Conservation (phyloP, 2,797 vertebrate genomes). For the Schizothorax lantsangensis region DNA sequence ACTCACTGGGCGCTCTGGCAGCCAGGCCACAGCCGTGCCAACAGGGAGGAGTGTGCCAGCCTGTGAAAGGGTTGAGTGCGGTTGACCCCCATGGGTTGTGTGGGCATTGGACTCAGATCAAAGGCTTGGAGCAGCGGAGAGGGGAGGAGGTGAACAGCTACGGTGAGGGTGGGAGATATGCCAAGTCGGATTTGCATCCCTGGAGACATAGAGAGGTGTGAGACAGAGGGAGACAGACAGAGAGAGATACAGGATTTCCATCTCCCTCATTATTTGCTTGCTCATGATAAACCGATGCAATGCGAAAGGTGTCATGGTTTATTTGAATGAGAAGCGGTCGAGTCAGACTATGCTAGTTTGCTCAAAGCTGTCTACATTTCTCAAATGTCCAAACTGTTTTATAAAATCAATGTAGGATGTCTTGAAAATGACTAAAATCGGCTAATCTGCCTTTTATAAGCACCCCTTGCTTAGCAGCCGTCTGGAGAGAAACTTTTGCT, state of each 20-base stretch:
- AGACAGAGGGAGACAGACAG: slow-evolving; percentile 30
- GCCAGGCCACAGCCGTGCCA: slow-evolving; percentile 62
- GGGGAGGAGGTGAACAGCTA: slow-evolving; percentile 41
- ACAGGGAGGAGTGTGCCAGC: slow-evolving; percentile 57
- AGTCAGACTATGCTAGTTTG: not conserved
- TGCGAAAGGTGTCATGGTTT: not conserved
- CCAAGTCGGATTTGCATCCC: slow-evolving; percentile 54
- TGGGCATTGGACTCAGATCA: slow-evolving; percentile 78
- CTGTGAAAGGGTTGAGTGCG: slow-evolving; percentile 69
- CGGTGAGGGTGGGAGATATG: slow-evolving; percentile 44
- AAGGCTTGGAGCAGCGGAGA: slow-evolving; percentile 60
- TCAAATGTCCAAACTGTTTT: slow-evolving; percentile 7
- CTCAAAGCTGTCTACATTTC: not conserved
- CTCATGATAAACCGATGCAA: slow-evolving; percentile 24
- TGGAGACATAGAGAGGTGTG: slow-evolving; percentile 39
- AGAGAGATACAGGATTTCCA: slow-evolving; percentile 28
- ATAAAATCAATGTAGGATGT: not conserved
- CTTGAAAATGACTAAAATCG: not conserved
- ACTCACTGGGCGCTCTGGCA: slow-evolving; percentile 39
- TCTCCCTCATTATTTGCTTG: slow-evolving; percentile 37
- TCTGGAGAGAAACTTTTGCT: slow-evolving; percentile 8
- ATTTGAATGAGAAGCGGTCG: slow-evolving; percentile 4
- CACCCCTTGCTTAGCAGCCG: slow-evolving; percentile 3
- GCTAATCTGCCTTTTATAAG: slow-evolving; percentile 12
- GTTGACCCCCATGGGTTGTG: slow-evolving; percentile 72